A percentile compares a stretch with the other conserved stretches of the same genome.
phyloP scores from a whole-genome alignment of 2,888 invertebrate species.

The Plutella xylostella region DNA sequence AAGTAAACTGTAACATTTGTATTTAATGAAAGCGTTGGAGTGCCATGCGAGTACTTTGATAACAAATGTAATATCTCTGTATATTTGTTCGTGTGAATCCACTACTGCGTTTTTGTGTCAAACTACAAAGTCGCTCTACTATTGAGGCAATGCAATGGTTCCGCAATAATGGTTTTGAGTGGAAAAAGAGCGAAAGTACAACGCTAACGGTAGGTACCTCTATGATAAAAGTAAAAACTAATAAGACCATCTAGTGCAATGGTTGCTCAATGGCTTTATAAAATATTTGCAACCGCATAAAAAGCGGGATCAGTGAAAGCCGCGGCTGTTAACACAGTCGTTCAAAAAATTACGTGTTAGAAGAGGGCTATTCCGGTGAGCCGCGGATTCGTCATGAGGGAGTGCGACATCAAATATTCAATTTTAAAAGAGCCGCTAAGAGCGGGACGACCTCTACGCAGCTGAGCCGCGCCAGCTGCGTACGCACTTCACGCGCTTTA shows the following conservation, averaged over 20 bases:
- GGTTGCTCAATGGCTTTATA: too few species aligned
- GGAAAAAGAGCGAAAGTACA: slow-evolving; percentile 5
- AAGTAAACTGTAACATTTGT: slow-evolving; percentile 65
- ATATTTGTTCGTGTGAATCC: slow-evolving; percentile 11
- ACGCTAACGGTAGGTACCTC: not conserved
- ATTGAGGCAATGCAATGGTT: not conserved
- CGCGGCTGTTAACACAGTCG: slow-evolving; percentile 38
- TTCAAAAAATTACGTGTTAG: slow-evolving; percentile 58
- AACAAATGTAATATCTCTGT: slow-evolving; percentile 22
- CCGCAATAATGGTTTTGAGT: slow-evolving; percentile 1
- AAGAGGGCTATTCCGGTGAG: slow-evolving; percentile 46
- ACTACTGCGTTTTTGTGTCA: not conserved
- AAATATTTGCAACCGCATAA: too few species aligned
- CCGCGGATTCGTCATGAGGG: slow-evolving; percentile 63
- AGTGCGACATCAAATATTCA: slow-evolving; percentile 68
- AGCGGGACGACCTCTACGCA: slow-evolving; percentile 69
- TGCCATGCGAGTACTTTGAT: slow-evolving; percentile 43
- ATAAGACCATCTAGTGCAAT: too few species aligned
- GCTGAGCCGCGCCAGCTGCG: slow-evolving; percentile 67
- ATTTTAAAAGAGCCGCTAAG: slow-evolving; percentile 70
- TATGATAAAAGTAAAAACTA: too few species aligned
- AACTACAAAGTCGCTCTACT: not conserved
- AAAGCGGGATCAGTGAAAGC: not conserved
- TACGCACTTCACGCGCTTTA: slow-evolving; percentile 46
- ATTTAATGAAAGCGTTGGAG: slow-evolving; percentile 58